Evolutionary conservation across 1,140 invertebrate species (phyloP), one percentile per base, ranked within the genome.

Genomic region (Lysiphlebus fabarum): DNA sequence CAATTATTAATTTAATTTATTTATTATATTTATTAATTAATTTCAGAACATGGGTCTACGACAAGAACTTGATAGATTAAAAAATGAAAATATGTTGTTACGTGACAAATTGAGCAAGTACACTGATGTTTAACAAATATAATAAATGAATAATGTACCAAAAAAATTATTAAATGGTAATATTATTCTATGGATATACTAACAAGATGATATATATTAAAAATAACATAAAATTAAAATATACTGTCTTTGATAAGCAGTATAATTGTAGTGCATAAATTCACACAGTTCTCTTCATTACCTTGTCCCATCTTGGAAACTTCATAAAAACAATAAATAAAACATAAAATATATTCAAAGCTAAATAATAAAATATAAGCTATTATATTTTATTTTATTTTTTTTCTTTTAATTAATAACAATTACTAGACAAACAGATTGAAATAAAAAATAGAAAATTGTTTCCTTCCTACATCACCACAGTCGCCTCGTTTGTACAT

Each of bases 1-100:
- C n/a, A n/a, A n/a, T n/a, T n/a, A n/a, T n/a, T n/a, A n/a, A n/a
- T n/a, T n/a, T n/a, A n/a, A n/a, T n/a, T n/a, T n/a, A n/a, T n/a
- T n/a, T n/a, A n/a, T n/a, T n/a, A n/a, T n/a, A n/a, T n/a, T n/a
- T n/a, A n/a, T n/a, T n/a, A n/a, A n/a, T n/a, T n/a, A n/a, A n/a
- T n/a, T 82, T 33, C 80, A 92, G 90, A 93, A 93, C 69, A 85
- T 91, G 83, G 88, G 87, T 67, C 81, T 93, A 72, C 87, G 90
- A 71, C 89, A 91, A 80, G 90, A 93, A 76, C 81, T 93, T 73
- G 91, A 93, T 77, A 83, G 90, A 77, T 81, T 95, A 75, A 91
- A 92, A 82, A 92, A 92, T 79, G 93, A 96, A 82, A 96, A 95
- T 76, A 84, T 89, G 76, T 83, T 90, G 72, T 83, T 95, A 69